Base-by-base conservation (phyloP, 2,888 invertebrate species). In the Arge pagana region DNA sequence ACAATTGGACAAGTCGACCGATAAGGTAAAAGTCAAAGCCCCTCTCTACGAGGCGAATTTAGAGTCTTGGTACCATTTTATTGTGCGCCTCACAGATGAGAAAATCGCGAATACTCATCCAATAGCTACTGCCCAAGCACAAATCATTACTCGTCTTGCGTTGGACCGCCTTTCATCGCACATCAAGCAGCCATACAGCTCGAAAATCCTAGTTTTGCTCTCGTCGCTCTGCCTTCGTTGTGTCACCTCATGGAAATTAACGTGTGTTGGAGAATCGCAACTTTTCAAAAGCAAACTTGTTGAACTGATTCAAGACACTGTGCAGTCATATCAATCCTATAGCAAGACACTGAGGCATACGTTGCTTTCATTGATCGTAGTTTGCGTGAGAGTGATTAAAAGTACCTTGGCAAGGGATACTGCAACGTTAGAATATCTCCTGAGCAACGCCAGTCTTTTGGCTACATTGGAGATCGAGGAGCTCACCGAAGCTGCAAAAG, bases 1-100 rank as follows among this genome's bases (percentile, higher is more conserved):
- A 13, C 23, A 21, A 15, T 7, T 50, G 10, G 40, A 50, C 31
- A 40, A 10, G 21, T 40, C 49, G 8, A 21, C 40, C 8, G 49
- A 50, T 8, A 15, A 31, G 8, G 30, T 39, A 13, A 50, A 33
- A 40, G 65, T 52, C 52, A 43, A 61, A 40, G 45, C 56, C 5
- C 70, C 71, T 1, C 50, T 72, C 4, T 74, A 74, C 45, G 72
- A 75, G 45, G 65, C 62, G 3, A 76, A 76, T 39, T 58, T 76
- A 16, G 75, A 76, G 43, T 72, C 76, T 2, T 76, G 74, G 74
- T 74, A 76, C 19, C 68, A 76, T 35, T 63, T 76, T n/a, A 61
- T 76, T 10, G 74, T 76, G 1, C 66, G 68, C n/a, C 58, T 76
- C 2, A 76, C 76, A 0, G 72, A 75, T 16, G 68, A 69, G 3